Evolutionary conservation across 2,797 vertebrate genomes (phyloP), one percentile per base, ranked within the genome.

Genomic region (Falco concolor): DNA sequence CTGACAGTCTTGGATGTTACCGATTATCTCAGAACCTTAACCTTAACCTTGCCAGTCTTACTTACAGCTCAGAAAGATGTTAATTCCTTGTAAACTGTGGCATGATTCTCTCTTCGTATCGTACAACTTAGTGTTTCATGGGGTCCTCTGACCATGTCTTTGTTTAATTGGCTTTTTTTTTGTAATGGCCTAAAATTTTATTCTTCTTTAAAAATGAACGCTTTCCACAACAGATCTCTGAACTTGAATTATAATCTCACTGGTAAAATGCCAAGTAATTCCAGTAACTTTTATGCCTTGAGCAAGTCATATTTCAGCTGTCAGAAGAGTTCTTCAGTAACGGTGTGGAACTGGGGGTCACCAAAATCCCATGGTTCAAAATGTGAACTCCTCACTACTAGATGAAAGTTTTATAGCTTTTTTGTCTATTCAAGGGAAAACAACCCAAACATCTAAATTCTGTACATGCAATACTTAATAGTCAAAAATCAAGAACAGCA

Each of bases 201-300:
- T 24, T 91, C 19, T 52, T 56, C 53, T 53, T 64, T 49, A 69
- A 72, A 79, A 88, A 61, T 2, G 28, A 90, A 44, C 2, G 1
- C 44, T 82, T 90, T 38, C 22, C 13, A 57, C 28, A 91, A 45
- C 52, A 80, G 54, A 72, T 80, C 90, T 93, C 57, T 85, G 65
- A 94, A 74, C 61, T 90, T 95, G 70, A 93, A 54, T 90, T 93
- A 65, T 63, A 89, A 77, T 76, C 72, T 25, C 59, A 13, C n/a
- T 89, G 88, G 72, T 93, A 53, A 85, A 75, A 45, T 32, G 57
- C 93, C 69, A 90, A 93, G 61, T 77, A 82, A 44, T 94, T 92
- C 68, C 75, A 52, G 10, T 79, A 93, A 89, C 34, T 81, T 24
- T 65, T 84, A 18, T 3, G 34, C 87, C 72, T 93, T 70, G 54